Conservation (phyloP, 2,888 invertebrate genomes). For the Hipparchia sbordonii region DNA sequence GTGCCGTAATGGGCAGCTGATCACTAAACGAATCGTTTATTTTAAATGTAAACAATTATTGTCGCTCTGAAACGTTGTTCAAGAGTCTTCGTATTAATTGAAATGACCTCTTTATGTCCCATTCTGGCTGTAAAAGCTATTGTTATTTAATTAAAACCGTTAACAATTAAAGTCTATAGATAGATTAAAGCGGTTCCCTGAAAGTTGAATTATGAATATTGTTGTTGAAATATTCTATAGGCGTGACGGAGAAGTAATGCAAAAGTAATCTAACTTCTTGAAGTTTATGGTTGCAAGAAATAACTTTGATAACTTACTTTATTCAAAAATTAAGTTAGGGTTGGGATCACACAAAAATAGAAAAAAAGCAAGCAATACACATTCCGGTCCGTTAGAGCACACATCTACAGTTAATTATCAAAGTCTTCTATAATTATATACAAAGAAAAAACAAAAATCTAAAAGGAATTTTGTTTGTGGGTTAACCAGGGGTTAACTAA, state of each 20-base stretch:
- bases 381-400: background rate
- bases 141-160: conserved; percentile 25
- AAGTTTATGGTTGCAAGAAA: too few species aligned
- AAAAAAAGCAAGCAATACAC: background rate
- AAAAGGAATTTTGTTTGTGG: too few species aligned
- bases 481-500: too few species aligned
- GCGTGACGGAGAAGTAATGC: background rate
- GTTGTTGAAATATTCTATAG: background rate
- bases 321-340: background rate
- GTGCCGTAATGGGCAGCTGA: background rate
- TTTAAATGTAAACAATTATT: conserved; percentile 25
- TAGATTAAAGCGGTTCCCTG: background rate
- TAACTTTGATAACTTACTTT: too few species aligned
- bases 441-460: background rate
- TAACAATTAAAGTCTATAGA: conserved; percentile 12
- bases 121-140: conserved; percentile 18
- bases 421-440: too few species aligned
- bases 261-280: too few species aligned
- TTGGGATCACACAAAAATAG: background rate
- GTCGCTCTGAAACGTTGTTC: conserved; percentile 26
- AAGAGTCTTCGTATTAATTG: conserved; percentile 18
- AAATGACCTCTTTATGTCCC: conserved; percentile 25
- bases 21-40: conserved; percentile 7
- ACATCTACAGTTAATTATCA: background rate
- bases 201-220: background rate